Evolutionary conservation across 1,140 invertebrate genomes (phyloP).

Genomic region (Zaprionus inermis): DNA sequence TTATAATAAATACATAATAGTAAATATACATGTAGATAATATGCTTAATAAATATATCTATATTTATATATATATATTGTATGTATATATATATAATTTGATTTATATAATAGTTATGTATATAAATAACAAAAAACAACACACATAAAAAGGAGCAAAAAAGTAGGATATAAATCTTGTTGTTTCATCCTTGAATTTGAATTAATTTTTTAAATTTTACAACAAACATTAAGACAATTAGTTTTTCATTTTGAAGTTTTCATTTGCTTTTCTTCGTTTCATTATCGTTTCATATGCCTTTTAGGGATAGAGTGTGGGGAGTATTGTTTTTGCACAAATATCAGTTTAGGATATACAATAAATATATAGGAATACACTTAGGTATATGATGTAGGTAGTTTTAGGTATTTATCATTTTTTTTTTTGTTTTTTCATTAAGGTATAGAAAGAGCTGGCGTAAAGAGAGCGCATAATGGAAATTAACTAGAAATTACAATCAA

Average conservation of each 20-base stretch:
- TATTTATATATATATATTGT: slow-evolving; percentile 52
- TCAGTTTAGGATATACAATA: slow-evolving; percentile 46
- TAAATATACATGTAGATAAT: slow-evolving; percentile 83
- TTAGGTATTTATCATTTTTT: slow-evolving; percentile 16
- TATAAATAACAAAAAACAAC: slow-evolving; percentile 81
- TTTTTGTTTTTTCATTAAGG: not conserved
- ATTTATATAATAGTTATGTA: slow-evolving; percentile 74
- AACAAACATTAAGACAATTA: slow-evolving; percentile 69
- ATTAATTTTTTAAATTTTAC: slow-evolving; percentile 64
- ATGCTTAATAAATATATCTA: slow-evolving; percentile 79
- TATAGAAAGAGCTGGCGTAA: slow-evolving; percentile 37
- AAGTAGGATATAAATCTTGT: slow-evolving; percentile 61
- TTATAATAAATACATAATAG: slow-evolving; percentile 83
- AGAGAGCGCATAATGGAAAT: slow-evolving; percentile 43
- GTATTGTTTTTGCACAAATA: slow-evolving; percentile 80
- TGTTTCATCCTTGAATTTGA: slow-evolving; percentile 50
- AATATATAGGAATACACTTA: slow-evolving; percentile 31
- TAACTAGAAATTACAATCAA: slow-evolving; percentile 35
- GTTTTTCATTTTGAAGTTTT: slow-evolving; percentile 6
- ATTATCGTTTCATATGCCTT: slow-evolving; percentile 34
- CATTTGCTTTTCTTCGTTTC: slow-evolving; percentile 8
- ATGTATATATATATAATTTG: slow-evolving; percentile 48
- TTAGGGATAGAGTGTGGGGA: slow-evolving; percentile 66
- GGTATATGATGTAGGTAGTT: slow-evolving; percentile 43
- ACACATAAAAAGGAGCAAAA: slow-evolving; percentile 82